phyloP scores from a whole-genome alignment of 2,113 vertebrate species.

The Chloroceryle aenea region DNA sequence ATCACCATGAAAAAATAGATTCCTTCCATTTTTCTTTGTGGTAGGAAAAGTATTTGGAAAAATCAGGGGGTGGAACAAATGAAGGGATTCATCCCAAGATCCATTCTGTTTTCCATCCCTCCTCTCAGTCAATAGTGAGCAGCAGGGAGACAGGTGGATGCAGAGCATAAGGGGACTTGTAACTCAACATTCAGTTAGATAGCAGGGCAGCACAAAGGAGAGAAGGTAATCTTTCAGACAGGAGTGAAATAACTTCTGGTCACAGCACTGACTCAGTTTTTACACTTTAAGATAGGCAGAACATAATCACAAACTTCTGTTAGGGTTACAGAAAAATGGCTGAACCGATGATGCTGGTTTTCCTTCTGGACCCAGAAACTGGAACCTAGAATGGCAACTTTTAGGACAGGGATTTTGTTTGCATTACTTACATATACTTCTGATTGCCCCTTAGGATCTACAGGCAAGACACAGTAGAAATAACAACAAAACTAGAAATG shows the following conservation, averaged over 20 bases:
- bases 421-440: background rate
- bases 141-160: background rate
- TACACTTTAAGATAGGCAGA: background rate
- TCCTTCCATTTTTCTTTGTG: background rate
- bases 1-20: background rate
- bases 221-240: background rate
- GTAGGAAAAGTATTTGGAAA: background rate
- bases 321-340: background rate
- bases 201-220: background rate
- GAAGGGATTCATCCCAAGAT: background rate
- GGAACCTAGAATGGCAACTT: background rate
- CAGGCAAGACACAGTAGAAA: background rate
- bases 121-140: background rate
- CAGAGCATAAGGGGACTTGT: background rate
- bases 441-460: background rate
- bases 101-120: background rate
- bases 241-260: background rate
- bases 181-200: background rate
- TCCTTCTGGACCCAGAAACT: background rate
- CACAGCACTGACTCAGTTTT: background rate
- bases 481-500: background rate
- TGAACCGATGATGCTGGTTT: background rate
- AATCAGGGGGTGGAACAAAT: background rate
- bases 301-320: background rate
- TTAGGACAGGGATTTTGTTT: background rate